Evolutionary conservation across 1,140 invertebrate species (phyloP).

Genomic region (Calycopis cecrops): DNA sequence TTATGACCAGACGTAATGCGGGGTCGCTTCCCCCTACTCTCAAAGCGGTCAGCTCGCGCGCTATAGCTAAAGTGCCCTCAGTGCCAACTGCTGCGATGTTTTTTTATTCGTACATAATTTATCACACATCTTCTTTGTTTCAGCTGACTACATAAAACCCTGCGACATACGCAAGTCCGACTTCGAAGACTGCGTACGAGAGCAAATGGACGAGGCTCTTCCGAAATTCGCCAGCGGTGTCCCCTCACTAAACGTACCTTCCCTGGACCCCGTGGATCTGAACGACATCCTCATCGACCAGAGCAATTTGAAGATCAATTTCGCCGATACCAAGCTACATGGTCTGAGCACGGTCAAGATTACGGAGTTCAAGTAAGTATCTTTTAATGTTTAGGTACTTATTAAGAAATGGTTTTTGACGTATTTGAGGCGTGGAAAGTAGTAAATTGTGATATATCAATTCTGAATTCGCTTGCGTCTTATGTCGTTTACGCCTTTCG

Average conservation of each 20-base stretch:
- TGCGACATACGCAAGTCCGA: constrained; percentile 59
- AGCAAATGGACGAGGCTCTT: constrained; percentile 57
- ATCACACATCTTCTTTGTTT: too few relatives aligned
- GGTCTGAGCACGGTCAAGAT: constrained; percentile 43
- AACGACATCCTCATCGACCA: constrained; percentile 55
- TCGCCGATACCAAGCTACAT: constrained; percentile 46
- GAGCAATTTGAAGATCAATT: constrained; percentile 48
- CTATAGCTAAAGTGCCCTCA: too few relatives aligned
- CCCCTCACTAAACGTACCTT: constrained; percentile 57
- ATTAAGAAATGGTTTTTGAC: too few relatives aligned
- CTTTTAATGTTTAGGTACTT: not conserved
- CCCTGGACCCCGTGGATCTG: constrained; percentile 62
- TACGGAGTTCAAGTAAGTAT: constrained; percentile 49
- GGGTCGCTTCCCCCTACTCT: too few relatives aligned
- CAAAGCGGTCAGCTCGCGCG: too few relatives aligned
- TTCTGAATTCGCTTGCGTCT: too few relatives aligned
- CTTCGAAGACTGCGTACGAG: constrained; percentile 61
- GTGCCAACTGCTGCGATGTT: too few relatives aligned
- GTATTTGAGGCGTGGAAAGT: too few relatives aligned
- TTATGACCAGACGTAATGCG: too few relatives aligned
- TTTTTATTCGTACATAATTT: too few relatives aligned
- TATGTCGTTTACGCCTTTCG: too few relatives aligned
- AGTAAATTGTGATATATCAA: too few relatives aligned
- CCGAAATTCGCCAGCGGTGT: constrained; percentile 68
- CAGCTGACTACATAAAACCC: constrained; percentile 72